Evolutionary conservation across 1,140 invertebrate genomes (phyloP).

Genomic region (Drosophila busckii): DNA sequence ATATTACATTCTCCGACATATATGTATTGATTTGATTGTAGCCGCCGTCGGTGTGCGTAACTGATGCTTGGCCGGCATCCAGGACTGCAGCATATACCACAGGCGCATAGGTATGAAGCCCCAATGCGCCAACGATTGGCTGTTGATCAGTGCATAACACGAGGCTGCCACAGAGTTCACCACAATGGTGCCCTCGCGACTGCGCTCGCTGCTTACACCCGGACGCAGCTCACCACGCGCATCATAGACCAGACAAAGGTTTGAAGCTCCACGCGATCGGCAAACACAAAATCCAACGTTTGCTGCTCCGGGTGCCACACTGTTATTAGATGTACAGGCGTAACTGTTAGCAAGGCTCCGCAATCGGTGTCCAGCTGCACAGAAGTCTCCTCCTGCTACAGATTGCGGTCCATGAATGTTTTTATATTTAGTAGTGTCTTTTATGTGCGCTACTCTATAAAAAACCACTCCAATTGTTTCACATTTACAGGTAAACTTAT

Average conservation of each 20-base stretch:
- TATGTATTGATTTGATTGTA: too few relatives aligned
- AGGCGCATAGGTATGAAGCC: slow-evolving; percentile 89
- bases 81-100: slow-evolving; percentile 79
- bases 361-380: slow-evolving; percentile 85
- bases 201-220: slow-evolving; percentile 80
- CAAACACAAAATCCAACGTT: slow-evolving; percentile 81
- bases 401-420: slow-evolving; percentile 91
- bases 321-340: slow-evolving; percentile 90
- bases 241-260: slow-evolving; percentile 79
- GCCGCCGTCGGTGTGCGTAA: slow-evolving; percentile 36
- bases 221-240: slow-evolving; percentile 80
- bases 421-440: too few relatives aligned
- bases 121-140: slow-evolving; percentile 90
- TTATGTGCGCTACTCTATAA: background rate
- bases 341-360: slow-evolving; percentile 86
- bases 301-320: slow-evolving; percentile 72
- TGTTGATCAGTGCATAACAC: slow-evolving; percentile 95
- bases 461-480: background rate
- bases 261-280: slow-evolving; percentile 81
- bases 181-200: slow-evolving; percentile 88
- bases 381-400: slow-evolving; percentile 84
- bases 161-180: slow-evolving; percentile 95
- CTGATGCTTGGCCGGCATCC: slow-evolving; percentile 50
- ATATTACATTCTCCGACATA: too few relatives aligned
- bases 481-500: background rate